These are phyloP conservation scores for Copidosoma aretas DNA, from an alignment of 2,888 invertebrate genomes.

Conservation along the genomic window DNA sequence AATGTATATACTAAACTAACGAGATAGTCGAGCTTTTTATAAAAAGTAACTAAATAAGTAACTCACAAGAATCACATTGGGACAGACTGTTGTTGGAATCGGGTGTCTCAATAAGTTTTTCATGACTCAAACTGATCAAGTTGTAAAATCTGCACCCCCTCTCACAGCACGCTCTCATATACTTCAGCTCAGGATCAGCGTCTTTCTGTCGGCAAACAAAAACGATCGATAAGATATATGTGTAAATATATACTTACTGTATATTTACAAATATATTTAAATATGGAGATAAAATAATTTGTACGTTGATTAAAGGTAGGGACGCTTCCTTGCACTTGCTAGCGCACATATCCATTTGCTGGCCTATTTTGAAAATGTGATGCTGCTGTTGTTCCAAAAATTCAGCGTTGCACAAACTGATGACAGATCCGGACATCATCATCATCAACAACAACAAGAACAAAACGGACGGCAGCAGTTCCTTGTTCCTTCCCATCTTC, in stretches of 20 bases:
- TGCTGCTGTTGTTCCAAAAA: constrained; percentile 35
- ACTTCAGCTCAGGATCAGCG: constrained; percentile 45
- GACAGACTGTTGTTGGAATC: constrained; percentile 53
- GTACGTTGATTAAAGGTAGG: constrained; percentile 47
- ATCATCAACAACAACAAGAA: constrained; percentile 42
- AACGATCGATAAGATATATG: not conserved
- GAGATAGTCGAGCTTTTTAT: not conserved
- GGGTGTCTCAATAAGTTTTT: constrained; percentile 49
- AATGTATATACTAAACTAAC: too few relatives aligned
- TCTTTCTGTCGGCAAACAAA: constrained; percentile 22
- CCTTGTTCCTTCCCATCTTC: constrained; percentile 45
- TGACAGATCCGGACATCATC: constrained; percentile 38
- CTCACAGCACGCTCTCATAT: constrained; percentile 56
- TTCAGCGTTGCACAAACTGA: constrained; percentile 43
- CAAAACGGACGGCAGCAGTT: constrained; percentile 32
- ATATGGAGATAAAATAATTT: too few relatives aligned
- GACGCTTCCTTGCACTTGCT: constrained; percentile 53
- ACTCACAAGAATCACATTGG: constrained; percentile 57
- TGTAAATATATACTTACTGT: too few relatives aligned
- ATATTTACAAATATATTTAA: too few relatives aligned
- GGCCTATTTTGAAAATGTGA: constrained; percentile 45
- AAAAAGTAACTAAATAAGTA: constrained; percentile 3
- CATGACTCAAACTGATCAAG: constrained; percentile 53
- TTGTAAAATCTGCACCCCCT: constrained; percentile 61
- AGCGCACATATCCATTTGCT: constrained; percentile 53